Percentiles rank a stretch among this genome's conserved stretches.
These are phyloP conservation scores for Chaetophractus vellerosus DNA, from an alignment of 2,797 vertebrate genomes.

Conservation along the genomic window DNA sequence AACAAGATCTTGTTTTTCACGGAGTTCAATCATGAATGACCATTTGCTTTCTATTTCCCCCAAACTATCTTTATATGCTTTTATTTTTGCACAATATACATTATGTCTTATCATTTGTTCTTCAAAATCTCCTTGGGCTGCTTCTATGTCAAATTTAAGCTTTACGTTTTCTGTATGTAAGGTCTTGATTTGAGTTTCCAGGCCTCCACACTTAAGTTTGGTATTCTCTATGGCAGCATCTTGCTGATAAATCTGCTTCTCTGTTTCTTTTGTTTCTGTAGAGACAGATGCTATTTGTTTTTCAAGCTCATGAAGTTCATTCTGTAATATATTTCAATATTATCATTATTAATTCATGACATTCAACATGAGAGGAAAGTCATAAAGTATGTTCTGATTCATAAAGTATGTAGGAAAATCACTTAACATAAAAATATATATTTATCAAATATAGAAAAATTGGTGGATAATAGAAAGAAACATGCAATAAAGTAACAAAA, in stretches of 20 bases:
- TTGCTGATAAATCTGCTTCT: constrained; percentile 88
- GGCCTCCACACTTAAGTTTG: constrained; percentile 83
- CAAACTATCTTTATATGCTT: constrained; percentile 85
- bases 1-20: constrained; percentile 86
- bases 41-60: constrained; percentile 88
- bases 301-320: constrained; percentile 88
- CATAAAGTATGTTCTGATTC: constrained; percentile 64
- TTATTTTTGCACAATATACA: constrained; percentile 90
- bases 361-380: constrained; percentile 62
- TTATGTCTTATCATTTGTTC: constrained; percentile 86
- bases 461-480: constrained; percentile 47
- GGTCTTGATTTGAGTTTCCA: constrained; percentile 87
- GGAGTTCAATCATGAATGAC: constrained; percentile 88
- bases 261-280: constrained; percentile 87
- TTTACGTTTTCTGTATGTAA: constrained; percentile 88
- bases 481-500: constrained; percentile 32
- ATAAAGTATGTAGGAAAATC: constrained; percentile 37
- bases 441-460: constrained; percentile 67
- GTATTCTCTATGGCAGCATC: constrained; percentile 87
- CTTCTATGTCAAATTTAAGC: constrained; percentile 86
- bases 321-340: constrained; percentile 87
- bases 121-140: constrained; percentile 88
- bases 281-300: constrained; percentile 86
- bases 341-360: constrained; percentile 76
- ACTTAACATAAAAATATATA: constrained; percentile 72